Base-by-base conservation (phyloP, 2,113 vertebrate species). In the Serilophus lunatus region DNA sequence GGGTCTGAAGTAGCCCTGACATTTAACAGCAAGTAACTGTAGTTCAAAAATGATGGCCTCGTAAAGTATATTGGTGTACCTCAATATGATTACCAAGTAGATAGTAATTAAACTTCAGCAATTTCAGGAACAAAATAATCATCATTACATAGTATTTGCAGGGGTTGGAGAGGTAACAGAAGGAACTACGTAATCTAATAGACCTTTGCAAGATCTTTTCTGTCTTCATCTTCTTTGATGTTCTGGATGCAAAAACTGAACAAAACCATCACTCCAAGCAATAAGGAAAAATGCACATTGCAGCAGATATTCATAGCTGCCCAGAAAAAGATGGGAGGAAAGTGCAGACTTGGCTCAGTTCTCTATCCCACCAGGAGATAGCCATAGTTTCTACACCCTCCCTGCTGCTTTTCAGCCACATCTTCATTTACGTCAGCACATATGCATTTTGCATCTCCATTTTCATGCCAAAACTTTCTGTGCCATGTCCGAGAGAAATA, bases 381-480 rank as follows among this genome's bases (percentile, higher is more conserved):
- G 3, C 24, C 7, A 5, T 36, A 16, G 3, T 17, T 87, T 72
- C 35, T 61, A 14, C 7, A 60, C 31, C 10, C 31, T 90, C 36
- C 42, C 29, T 64, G 20, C 65, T 75, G 14, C 36, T 82, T 38
- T 80, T 92, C 53, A 86, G 64, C 72, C 10, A 1, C 18, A 17
- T 56, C 79, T 66, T 68, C 23, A 23, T 82, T 78, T 56, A 40
- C 0, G 0, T 81, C 83, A 90, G 40, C 23, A 78, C 0, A 0
- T 11, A 4, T 24, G 19, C 8, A 16, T 87, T 86, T 88, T 74
- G 44, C 54, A 80, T 68, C 65, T n/a, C 15, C 6, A 12, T 89
- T 84, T 95, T 80, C 47, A 69, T 74, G 75, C 83, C 79, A 71
- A 86, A 95, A 95, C 66, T 88, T 82, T 81, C 42, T 77, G 22